phyloP scores from a whole-genome alignment of 2,113 vertebrate species.

The Anhinga rufa region DNA sequence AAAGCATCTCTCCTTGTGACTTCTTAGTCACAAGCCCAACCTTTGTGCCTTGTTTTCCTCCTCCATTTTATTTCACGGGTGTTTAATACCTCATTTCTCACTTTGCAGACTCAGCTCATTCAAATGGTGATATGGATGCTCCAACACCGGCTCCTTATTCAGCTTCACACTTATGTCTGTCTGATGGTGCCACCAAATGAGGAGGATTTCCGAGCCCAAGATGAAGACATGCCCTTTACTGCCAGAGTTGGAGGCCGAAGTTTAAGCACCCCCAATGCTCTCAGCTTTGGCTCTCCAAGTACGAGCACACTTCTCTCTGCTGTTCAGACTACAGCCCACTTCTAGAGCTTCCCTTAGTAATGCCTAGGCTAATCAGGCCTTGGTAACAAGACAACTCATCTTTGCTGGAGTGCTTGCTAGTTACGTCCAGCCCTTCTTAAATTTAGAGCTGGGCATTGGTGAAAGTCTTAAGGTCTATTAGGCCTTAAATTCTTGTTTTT shows the following conservation, averaged over 20 bases:
- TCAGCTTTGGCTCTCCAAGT: slow-evolving; percentile 98
- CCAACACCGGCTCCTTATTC: slow-evolving; percentile 88
- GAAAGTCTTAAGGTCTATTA: not conserved
- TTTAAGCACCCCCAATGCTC: slow-evolving; percentile 91
- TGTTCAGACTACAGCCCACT: not conserved
- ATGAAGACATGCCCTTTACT: slow-evolving; percentile 80
- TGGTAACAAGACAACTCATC: not conserved
- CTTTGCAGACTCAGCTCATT: slow-evolving; percentile 89
- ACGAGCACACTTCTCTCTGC: slow-evolving; percentile 25
- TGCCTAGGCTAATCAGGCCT: not conserved
- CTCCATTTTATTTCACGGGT: not conserved
- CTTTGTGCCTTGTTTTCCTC: not conserved
- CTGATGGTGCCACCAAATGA: slow-evolving; percentile 88
- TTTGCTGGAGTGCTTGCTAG: not conserved
- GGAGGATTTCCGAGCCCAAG: slow-evolving; percentile 74
- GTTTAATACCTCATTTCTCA: not conserved
- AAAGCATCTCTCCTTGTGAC: not conserved
- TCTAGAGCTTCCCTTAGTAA: not conserved
- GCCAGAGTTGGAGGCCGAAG: slow-evolving; percentile 85
- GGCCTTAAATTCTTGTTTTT: not conserved
- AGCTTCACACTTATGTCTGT: slow-evolving; percentile 95
- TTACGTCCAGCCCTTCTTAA: not conserved
- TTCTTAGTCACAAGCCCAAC: not conserved
- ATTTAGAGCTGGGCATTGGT: not conserved
- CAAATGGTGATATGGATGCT: slow-evolving; percentile 99